Base-by-base conservation (phyloP, 2,888 invertebrate genomes). In the Nomada fabriciana region DNA sequence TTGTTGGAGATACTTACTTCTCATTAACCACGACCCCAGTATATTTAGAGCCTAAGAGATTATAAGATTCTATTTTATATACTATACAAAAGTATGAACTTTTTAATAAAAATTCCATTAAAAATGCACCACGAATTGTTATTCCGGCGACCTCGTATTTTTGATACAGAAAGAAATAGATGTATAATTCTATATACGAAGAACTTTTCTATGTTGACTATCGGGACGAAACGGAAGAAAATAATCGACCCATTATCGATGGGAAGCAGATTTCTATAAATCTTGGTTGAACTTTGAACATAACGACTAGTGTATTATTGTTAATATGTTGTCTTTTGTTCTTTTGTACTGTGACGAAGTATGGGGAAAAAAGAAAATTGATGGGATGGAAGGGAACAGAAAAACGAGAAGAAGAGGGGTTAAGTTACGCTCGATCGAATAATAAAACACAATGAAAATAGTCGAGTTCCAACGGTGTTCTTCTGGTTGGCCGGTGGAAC, bases 381-480 rank as follows among this genome's bases (percentile, higher is more conserved):
- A 71, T 76, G 81, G 80, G 76, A 36, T 36, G 36, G 5, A 74
- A 18, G 53, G 23, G 76, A 76, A 83, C 57, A 67, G 60, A 63
- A 68, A 69, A 82, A 76, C 57, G 80, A 82, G 23, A 42, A 53
- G n/a, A 29, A 73, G 42, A 60, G 65, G 86, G 82, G 78, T 90
- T 88, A 84, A 88, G 86, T 90, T 90, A 90, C 85, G 86, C 88
- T 90, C 89, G 87, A 91, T 90, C 89, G 89, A 91, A 90, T 88
- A 89, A 89, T 90, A 88, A 89, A 90, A 89, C 85, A 91, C 89
- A 91, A 92, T 90, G 90, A 92, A 91, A 89, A 81, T 89, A 88
- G 89, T 89, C 77, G 86, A 88, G 86, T 83, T 64, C 55, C 29
- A 13, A 29, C 50, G 36, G 29, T 81, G 71, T 72, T 53, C 52